These are phyloP conservation scores for Coelopa pilipes DNA, from an alignment of 2,888 invertebrate species.

Conservation along the genomic window DNA sequence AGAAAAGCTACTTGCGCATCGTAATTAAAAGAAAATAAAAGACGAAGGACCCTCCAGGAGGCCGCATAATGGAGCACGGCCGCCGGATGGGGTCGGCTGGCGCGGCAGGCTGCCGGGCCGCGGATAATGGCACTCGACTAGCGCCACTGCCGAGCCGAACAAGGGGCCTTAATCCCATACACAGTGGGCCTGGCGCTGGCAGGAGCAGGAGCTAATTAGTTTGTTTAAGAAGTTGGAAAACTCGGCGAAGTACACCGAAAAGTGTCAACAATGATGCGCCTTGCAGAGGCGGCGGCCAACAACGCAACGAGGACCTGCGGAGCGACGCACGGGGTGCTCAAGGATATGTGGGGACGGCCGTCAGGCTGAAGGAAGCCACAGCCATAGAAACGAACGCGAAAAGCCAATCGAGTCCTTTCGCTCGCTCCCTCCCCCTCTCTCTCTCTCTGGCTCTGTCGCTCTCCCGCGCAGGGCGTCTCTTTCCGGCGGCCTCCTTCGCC, in stretches of 20 bases:
- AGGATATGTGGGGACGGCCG: constrained; percentile 6
- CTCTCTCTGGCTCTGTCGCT: too few relatives aligned
- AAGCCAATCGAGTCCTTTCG: background rate
- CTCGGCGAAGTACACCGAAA: constrained; percentile 20
- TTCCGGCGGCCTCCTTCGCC: too few relatives aligned
- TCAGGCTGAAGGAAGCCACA: background rate
- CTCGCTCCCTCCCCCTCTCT: too few relatives aligned
- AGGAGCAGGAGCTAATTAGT: constrained; percentile 49
- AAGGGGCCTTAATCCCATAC: too few relatives aligned
- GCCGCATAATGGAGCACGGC: background rate
- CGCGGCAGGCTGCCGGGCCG: background rate
- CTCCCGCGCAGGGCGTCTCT: background rate
- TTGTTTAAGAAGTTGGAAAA: constrained; percentile 53
- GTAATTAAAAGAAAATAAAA: constrained; percentile 33
- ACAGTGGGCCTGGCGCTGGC: too few relatives aligned
- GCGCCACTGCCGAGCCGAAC: too few relatives aligned
- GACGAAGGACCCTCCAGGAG: constrained; percentile 25
- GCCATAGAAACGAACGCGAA: background rate
- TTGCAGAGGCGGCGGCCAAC: background rate
- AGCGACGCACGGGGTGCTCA: constrained; percentile 9
- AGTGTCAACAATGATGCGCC: constrained; percentile 33
- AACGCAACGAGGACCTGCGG: background rate
- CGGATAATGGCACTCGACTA: too few relatives aligned
- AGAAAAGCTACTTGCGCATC: constrained; percentile 32
- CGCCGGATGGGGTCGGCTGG: background rate